Base-by-base conservation (phyloP, 2,888 invertebrate species). In the Blomia tropicalis region DNA sequence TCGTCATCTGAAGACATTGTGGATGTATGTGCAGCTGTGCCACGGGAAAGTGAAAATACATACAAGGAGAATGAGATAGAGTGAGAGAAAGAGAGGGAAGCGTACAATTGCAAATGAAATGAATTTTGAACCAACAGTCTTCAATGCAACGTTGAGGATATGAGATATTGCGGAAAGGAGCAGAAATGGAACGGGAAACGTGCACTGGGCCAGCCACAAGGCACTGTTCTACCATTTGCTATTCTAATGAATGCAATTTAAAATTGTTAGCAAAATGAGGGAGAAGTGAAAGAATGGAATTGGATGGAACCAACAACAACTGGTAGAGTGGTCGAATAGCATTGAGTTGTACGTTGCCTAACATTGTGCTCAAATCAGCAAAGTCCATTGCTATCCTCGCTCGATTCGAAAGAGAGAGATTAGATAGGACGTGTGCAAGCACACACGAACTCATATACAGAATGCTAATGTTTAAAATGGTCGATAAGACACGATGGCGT, bases 21-120 rank as follows among this genome's bases (percentile, higher is more conserved):
- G 41, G 41, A 14, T n/a, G 41, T 11, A 27, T 27, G 51, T 47
- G 51, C 51, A 47, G 51, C 51, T 47, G 51, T 47, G 51, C 51
- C 51, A 47, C 51, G 51, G 51, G 51, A 47, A 47, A 47, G 51
- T 47, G 51, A 47, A 47, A 47, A 47, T n/a, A 47, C 51, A n/a
- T n/a, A n/a, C n/a, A n/a, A n/a, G n/a, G n/a, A n/a, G n/a, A n/a
- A n/a, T n/a, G n/a, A n/a, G n/a, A n/a, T n/a, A n/a, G n/a, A n/a
- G n/a, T n/a, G n/a, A n/a, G n/a, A n/a, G n/a, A n/a, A n/a, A n/a
- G n/a, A n/a, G n/a, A n/a, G n/a, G n/a, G n/a, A n/a, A n/a, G n/a
- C n/a, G n/a, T n/a, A n/a, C n/a, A n/a, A n/a, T n/a, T n/a, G n/a
- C n/a, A n/a, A n/a, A n/a, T n/a, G n/a, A n/a, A n/a, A n/a, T n/a